Base-by-base conservation (phyloP, 1,140 invertebrate species). In the Muscidifurax raptorellus region DNA sequence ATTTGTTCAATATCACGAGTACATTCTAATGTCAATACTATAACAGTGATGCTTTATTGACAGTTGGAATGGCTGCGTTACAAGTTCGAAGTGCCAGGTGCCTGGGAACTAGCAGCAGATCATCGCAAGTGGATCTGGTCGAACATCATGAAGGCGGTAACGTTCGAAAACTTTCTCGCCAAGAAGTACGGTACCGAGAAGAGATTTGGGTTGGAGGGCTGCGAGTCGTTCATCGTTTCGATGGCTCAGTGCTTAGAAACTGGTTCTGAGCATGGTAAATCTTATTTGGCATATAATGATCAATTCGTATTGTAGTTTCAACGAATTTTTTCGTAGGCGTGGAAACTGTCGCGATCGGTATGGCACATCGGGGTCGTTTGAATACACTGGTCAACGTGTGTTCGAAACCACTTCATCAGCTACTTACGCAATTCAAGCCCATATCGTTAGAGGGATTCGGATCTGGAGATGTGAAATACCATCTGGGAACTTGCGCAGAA, bases 391-490 rank as follows among this genome's bases (percentile, higher is more conserved):
- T 97, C 0, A 99, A 99, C 91, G 96, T 99, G 1, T 98, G 97
- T 86, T 94, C 96, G 9, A 98, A 98, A 90, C 97, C 97, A 9
- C 90, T 99, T 71, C 94, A 95, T 66, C 96, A 98, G 87, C 95
- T 99, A 66, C 96, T 99, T 87, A 95, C 96, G 2, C 97, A 99
- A 90, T 99, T 99, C 90, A 89, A 90, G 80, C 87, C 90, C 3
- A 72, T 91, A 7, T 13, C 87, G 18, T 6, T 91, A 0, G 90
- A 91, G 25, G 91, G 94, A 83, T 86, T 96, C 93, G 97, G 97
- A 71, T 97, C 97, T 7, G 98, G 98, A n/a, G 98, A 99, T 92
- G 97, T 99, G 0, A 99, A 99, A 90, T 99, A 99, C 91, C 98
- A 99, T 93, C 94, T 99, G 87, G 98, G 98, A 10, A 96, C 97